Percentiles rank a stretch among this genome's conserved stretches.
phyloP scores from a whole-genome alignment of 2,797 vertebrate genomes.

The Decapterus maruadsi region DNA sequence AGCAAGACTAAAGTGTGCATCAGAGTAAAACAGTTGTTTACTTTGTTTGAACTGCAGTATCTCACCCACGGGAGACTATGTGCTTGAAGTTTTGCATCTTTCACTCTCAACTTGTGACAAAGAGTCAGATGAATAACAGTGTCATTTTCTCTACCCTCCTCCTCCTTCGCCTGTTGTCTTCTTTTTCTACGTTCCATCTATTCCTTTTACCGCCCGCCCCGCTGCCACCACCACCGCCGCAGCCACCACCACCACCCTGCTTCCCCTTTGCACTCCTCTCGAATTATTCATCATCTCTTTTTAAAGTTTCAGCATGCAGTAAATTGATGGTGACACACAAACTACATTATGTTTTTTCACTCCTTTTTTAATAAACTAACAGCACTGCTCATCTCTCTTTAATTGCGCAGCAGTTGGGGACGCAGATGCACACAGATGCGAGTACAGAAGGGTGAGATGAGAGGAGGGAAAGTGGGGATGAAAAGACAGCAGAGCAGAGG shows the following conservation, averaged over 20 bases:
- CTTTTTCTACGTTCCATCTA: conserved; percentile 56
- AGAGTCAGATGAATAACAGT: conserved; percentile 90
- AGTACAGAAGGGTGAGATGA: conserved; percentile 65
- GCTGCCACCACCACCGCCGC: conserved; percentile 25
- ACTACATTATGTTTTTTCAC: conserved; percentile 86
- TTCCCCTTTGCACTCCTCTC: conserved; percentile 80
- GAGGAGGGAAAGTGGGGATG: conserved; percentile 57
- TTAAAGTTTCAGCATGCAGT: conserved; percentile 87
- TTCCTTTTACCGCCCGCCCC: conserved; percentile 47
- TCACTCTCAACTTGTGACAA: conserved; percentile 87
- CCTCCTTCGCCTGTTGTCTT: conserved; percentile 53
- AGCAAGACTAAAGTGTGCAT: conserved; percentile 94
- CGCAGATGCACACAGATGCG: conserved; percentile 79
- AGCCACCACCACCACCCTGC: conserved; percentile 69
- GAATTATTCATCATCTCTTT: conserved; percentile 91
- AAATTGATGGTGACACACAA: conserved; percentile 93
- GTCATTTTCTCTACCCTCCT: conserved; percentile 80
- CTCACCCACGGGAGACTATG: conserved; percentile 87
- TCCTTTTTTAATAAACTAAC: conserved; percentile 82
- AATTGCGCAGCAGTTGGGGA: conserved; percentile 82
- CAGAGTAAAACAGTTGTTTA: conserved; percentile 94
- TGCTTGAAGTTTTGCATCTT: conserved; percentile 90
- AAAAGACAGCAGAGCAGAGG: conserved; percentile 56
- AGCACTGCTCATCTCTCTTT: conserved; percentile 87
- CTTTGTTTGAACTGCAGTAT: conserved; percentile 92